Conservation (phyloP, 2,113 vertebrate species). For the Hemichromis elongatus region DNA sequence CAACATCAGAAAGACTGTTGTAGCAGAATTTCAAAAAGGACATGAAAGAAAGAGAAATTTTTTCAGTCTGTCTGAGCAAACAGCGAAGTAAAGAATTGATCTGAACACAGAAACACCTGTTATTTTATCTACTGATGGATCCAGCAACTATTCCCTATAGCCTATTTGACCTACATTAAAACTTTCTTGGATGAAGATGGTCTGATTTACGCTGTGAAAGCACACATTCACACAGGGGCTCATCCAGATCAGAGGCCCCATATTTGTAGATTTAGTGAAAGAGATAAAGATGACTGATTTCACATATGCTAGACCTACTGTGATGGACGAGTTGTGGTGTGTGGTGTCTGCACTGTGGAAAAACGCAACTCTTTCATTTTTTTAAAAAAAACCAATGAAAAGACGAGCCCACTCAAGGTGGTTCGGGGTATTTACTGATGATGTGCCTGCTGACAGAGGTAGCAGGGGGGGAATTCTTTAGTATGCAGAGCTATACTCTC, state of each 20-base stretch:
- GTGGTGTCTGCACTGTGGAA: neutral
- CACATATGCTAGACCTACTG: neutral
- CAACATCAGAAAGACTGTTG: fast-evolving
- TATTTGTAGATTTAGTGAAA: neutral
- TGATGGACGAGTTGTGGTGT: neutral
- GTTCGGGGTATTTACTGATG: neutral
- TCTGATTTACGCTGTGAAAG: neutral
- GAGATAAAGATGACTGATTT: neutral
- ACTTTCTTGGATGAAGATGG: neutral
- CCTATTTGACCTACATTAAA: neutral
- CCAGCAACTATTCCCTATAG: neutral
- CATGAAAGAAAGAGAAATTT: neutral
- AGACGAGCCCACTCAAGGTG: neutral
- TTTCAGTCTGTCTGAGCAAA: neutral
- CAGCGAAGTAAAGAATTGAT: neutral
- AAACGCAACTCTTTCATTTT: neutral
- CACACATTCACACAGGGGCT: neutral
- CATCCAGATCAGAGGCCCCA: neutral
- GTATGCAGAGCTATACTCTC: neutral
- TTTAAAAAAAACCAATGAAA: neutral
- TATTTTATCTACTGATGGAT: neutral
- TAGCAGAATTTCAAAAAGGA: neutral
- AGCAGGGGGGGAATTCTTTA: neutral
- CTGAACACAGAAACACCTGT: neutral
- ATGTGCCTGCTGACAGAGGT: neutral